phyloP scores from a whole-genome alignment of 2,888 invertebrate genomes.

The Monoplex corrugatus region DNA sequence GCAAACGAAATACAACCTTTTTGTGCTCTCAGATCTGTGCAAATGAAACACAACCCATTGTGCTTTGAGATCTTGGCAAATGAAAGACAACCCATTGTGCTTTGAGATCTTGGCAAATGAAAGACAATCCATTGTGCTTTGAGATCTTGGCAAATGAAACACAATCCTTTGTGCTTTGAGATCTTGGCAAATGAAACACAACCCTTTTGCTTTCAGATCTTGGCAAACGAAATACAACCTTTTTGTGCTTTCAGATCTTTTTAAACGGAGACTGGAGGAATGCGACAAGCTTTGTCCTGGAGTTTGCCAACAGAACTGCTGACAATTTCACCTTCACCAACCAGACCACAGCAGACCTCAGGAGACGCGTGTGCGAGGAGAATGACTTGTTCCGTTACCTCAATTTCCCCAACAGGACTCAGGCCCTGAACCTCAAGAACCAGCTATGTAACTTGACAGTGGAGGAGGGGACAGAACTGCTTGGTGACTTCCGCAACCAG shows the following conservation, averaged over 20 bases:
- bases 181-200: too few relatives aligned
- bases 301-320: background rate
- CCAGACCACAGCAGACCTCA: background rate
- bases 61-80: too few relatives aligned
- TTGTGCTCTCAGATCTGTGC: too few relatives aligned
- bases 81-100: too few relatives aligned
- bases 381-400: constrained; percentile 51
- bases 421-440: constrained; percentile 60
- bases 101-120: too few relatives aligned
- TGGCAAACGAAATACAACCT: too few relatives aligned
- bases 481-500: constrained; percentile 58
- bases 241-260: constrained; percentile 13
- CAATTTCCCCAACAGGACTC: constrained; percentile 61
- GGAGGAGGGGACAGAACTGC: constrained; percentile 56
- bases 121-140: too few relatives aligned
- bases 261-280: constrained; percentile 4
- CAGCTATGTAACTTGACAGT: constrained; percentile 67
- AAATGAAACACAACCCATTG: too few relatives aligned
- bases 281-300: background rate
- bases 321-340: background rate
- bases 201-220: too few relatives aligned
- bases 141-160: too few relatives aligned
- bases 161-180: too few relatives aligned
- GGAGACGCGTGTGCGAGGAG: constrained; percentile 15
- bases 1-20: too few relatives aligned